Base-by-base conservation (phyloP, 2,888 invertebrate genomes). In the Ditula angustiorana region DNA sequence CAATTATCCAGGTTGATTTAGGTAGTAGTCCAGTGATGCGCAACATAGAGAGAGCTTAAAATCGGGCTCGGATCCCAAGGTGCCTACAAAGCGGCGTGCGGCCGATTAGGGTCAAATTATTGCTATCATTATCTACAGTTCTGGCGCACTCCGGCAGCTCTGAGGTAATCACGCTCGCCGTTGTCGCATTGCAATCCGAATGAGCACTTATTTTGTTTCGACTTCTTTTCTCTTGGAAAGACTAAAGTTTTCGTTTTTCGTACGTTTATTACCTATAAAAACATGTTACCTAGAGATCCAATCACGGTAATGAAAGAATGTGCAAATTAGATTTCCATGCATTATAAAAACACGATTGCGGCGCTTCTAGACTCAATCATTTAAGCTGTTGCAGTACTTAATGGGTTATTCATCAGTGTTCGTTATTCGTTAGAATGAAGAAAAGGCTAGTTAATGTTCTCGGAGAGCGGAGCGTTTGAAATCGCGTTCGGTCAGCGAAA, bases 21-120 rank as follows among this genome's bases (percentile, higher is more conserved):
- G 83, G 81, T 86, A 84, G 85, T 85, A 82, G 83, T 85, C 83
- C 86, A 85, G 77, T 86, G 89, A 87, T 85, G 86, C 87, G 85
- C 85, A 86, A 87, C 89, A 90, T 86, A 85, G 86, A 83, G 77
- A 79, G 69, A 78, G 90, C 85, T 88, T 91, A 87, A 91, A 91
- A 89, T 87, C 85, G 80, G 77, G 82, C 83, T 81, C 77, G 75
- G 81, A 81, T 90, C 91, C 91, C 91, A 86, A 88, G 89, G 87
- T 87, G 86, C 79, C 85, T 84, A 86, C 88, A 88, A 87, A 89
- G 82, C 86, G 86, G 82, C 83, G 79, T 85, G 86, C 80, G 83
- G 83, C 82, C 90, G 87, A 90, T 90, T 92, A 91, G 86, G 86
- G 86, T 83, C 88, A 86, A 92, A 91, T 92, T 92, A 92, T 92